phyloP scores from a whole-genome alignment of 2,888 invertebrate genomes.

The Coleophora flavipennella region DNA sequence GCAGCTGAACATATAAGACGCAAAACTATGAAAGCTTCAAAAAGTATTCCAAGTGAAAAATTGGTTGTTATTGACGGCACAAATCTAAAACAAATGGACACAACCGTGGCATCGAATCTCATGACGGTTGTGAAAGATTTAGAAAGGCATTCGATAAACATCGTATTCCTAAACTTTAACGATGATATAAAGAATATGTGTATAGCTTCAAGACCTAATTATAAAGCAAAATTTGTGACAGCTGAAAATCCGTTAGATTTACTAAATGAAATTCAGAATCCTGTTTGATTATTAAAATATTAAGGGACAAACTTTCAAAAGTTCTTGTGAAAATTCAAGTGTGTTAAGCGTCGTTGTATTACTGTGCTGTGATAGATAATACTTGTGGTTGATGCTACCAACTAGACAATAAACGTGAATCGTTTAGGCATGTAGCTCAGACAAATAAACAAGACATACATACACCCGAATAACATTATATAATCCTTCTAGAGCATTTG shows the following conservation, averaged over 20 bases:
- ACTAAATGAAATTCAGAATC: background rate
- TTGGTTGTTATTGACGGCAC: constrained; percentile 44
- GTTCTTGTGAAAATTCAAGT: too few species aligned
- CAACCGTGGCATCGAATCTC: constrained; percentile 50
- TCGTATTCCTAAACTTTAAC: constrained; percentile 46
- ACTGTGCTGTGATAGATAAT: too few species aligned
- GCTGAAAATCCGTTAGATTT: constrained; percentile 17
- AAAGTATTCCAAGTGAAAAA: constrained; percentile 19
- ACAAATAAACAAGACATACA: too few species aligned
- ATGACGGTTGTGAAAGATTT: constrained; percentile 45
- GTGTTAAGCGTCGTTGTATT: too few species aligned
- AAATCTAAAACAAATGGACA: constrained; percentile 43
- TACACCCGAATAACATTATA: too few species aligned
- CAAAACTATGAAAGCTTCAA: constrained; percentile 28
- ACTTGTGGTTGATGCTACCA: too few species aligned
- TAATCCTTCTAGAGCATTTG: too few species aligned
- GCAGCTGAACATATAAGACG: constrained; percentile 50
- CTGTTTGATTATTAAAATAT: too few species aligned
- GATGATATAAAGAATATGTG: constrained; percentile 21
- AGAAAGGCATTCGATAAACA: constrained; percentile 31
- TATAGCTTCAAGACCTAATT: constrained; percentile 20
- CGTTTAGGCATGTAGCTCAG: too few species aligned
- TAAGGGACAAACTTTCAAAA: too few species aligned
- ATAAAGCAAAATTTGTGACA: constrained; percentile 20
- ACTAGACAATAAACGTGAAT: too few species aligned